A percentile compares a stretch with the other conserved stretches of the same genome.
Evolutionary conservation across 2,888 invertebrate genomes (phyloP).

Genomic region (Ametastegia equiseti): DNA sequence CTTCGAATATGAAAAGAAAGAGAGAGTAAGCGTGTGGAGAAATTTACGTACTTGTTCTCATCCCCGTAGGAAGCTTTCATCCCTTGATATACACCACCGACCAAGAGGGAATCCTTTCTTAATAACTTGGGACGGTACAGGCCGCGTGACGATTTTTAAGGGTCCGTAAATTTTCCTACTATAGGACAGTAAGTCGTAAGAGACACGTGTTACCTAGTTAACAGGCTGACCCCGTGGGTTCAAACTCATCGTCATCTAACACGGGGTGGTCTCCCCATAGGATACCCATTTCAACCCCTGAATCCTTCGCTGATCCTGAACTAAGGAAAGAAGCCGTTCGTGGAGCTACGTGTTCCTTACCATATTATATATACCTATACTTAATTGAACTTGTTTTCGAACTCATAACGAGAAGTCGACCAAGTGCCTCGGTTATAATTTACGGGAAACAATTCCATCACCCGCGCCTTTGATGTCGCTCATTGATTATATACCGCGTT

Average conservation of each 20-base stretch:
- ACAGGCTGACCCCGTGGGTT: constrained; percentile 63
- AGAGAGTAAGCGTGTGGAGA: background rate
- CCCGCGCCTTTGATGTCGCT: constrained; percentile 72
- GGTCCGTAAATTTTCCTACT: constrained; percentile 60
- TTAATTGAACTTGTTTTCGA: constrained; percentile 76
- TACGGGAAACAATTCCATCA: constrained; percentile 75
- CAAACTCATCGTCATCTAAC: constrained; percentile 54
- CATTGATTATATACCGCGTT: constrained; percentile 60
- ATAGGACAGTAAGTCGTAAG: constrained; percentile 71
- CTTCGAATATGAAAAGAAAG: background rate
- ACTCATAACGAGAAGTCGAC: constrained; percentile 75
- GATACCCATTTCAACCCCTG: background rate
- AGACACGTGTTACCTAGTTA: constrained; percentile 72
- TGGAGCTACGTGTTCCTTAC: constrained; percentile 42
- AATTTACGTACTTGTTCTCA: constrained; percentile 16
- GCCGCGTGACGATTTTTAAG: constrained; percentile 43
- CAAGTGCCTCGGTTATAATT: constrained; percentile 75
- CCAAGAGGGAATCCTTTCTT: constrained; percentile 42
- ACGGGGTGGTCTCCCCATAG: constrained; percentile 51
- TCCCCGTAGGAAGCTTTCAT: background rate
- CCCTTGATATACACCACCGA: background rate
- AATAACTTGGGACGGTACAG: constrained; percentile 22
- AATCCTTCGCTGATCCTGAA: background rate
- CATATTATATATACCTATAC: too few relatives aligned
- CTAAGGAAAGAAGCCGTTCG: constrained; percentile 52